Base-by-base conservation (phyloP, 2,797 vertebrate species). In the Malacoraja senta region DNA sequence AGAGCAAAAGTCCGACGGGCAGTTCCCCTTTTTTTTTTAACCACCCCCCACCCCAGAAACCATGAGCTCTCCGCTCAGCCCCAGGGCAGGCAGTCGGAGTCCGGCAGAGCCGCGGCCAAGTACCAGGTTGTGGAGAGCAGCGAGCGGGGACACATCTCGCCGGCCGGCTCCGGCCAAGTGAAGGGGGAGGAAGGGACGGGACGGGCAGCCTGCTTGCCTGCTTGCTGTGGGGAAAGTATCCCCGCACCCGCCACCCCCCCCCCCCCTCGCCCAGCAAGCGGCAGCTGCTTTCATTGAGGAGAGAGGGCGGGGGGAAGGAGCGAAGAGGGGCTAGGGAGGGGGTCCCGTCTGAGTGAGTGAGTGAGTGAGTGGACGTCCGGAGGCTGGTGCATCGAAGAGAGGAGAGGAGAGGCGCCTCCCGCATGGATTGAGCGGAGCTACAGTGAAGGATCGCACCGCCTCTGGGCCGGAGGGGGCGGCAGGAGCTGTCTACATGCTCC, bases 51-150 rank as follows among this genome's bases (percentile, higher is more conserved):
- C 7, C 76, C n/a, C 26, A 13, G 58, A 24, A 63, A 88, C 63
- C 84, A 88, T 68, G 84, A 68, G 84, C 84, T 86, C 12, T 63
- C 29, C 58, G 26, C 83, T 88, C n/a, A 68, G 63, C 84, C n/a
- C 61, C 84, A 10, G 19, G 84, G 44, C 44, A 53, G 44, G 44
- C 44, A 88, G 35, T 32, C 29, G 32, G 83, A 17, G 24, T 86
- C 3, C 7, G 35, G 84, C 8, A 7, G 17, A n/a, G 84, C 61
- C 29, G 84, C n/a, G 29, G n/a, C 61, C 29, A 7, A 79, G 8
- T n/a, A n/a, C 24, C 10, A n/a, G 29, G 53, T 68, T 35, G 84
- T 68, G 17, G 17, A 68, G 13, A 63, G 29, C 53, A n/a, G 53
- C 53, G 81, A 3, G 26, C 44, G 53, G 58, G 83, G 4, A 32